These are phyloP conservation scores for Odontocerum albicorne DNA, from an alignment of 2,888 invertebrate genomes.

Conservation along the genomic window DNA sequence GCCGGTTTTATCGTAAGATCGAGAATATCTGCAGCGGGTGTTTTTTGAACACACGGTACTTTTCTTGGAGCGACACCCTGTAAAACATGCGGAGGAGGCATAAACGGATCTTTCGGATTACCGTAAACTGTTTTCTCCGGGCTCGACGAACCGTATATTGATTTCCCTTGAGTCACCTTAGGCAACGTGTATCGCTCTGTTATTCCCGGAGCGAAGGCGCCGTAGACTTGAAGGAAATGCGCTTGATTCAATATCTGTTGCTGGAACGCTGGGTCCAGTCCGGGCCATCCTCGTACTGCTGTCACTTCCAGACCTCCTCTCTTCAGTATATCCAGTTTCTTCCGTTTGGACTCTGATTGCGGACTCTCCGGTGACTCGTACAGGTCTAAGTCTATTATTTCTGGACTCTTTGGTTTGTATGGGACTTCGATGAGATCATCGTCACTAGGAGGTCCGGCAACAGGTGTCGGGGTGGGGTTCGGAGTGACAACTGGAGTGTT, in stretches of 20 bases:
- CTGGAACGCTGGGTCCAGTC: slow-evolving; percentile 49
- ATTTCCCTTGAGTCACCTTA: slow-evolving; percentile 64
- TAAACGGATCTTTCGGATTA: slow-evolving; percentile 69
- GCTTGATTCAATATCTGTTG: slow-evolving; percentile 56
- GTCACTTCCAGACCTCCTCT: slow-evolving; percentile 77
- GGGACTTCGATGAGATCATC: slow-evolving; percentile 58
- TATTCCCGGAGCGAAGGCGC: slow-evolving; percentile 10
- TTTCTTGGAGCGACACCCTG: slow-evolving; percentile 52
- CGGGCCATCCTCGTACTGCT: slow-evolving; percentile 54
- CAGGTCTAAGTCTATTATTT: slow-evolving; percentile 65
- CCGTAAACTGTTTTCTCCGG: slow-evolving; percentile 69
- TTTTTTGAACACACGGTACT: slow-evolving; percentile 37
- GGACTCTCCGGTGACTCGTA: slow-evolving; percentile 51
- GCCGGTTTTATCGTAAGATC: slow-evolving; percentile 65
- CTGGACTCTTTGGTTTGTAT: slow-evolving; percentile 63
- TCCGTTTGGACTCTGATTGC: slow-evolving; percentile 57
- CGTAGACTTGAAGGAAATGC: slow-evolving; percentile 45
- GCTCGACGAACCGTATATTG: slow-evolving; percentile 62
- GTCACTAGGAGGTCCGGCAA: slow-evolving; percentile 42
- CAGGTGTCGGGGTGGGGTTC: slow-evolving; percentile 38
- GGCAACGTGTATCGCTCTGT: slow-evolving; percentile 37
- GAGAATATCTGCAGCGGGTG: slow-evolving; percentile 58
- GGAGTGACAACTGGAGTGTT: slow-evolving; percentile 36
- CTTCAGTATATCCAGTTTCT: slow-evolving; percentile 73
- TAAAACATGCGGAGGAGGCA: slow-evolving; percentile 55